A percentile compares a stretch with the other conserved stretches of the same genome.
phyloP scores from a whole-genome alignment of 2,888 invertebrate genomes.

The Perdita meconis region DNA sequence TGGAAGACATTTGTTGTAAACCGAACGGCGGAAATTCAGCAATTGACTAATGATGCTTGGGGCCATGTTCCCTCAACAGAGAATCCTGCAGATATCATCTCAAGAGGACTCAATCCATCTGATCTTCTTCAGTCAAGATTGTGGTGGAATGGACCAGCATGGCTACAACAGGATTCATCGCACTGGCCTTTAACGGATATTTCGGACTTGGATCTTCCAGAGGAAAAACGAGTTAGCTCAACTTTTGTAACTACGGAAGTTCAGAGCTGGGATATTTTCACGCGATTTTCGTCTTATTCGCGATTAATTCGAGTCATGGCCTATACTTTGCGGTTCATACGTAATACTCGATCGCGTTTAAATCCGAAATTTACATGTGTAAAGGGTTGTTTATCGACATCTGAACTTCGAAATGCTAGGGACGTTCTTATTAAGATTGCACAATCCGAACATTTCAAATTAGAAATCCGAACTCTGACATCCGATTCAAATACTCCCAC shows the following conservation, averaged over 20 bases:
- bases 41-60: not conserved
- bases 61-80: not conserved
- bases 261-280: not conserved
- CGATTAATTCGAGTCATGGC: not conserved
- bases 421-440: not conserved
- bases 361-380: not conserved
- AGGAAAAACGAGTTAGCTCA: not conserved
- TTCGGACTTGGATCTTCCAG: not conserved
- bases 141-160: slow-evolving; percentile 1
- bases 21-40: slow-evolving; percentile 12
- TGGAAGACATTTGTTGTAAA: slow-evolving; percentile 32
- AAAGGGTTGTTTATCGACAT: not conserved
- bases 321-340: not conserved
- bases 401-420: not conserved
- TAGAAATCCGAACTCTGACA: not conserved
- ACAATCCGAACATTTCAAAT: not conserved
- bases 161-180: not conserved
- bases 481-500: not conserved
- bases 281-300: not conserved
- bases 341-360: not conserved
- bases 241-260: not conserved
- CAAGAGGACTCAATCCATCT: not conserved
- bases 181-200: not conserved
- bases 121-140: not conserved
- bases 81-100: slow-evolving; percentile 15